Conservation (phyloP, 2,888 invertebrate genomes). For the Spodoptera littoralis region DNA sequence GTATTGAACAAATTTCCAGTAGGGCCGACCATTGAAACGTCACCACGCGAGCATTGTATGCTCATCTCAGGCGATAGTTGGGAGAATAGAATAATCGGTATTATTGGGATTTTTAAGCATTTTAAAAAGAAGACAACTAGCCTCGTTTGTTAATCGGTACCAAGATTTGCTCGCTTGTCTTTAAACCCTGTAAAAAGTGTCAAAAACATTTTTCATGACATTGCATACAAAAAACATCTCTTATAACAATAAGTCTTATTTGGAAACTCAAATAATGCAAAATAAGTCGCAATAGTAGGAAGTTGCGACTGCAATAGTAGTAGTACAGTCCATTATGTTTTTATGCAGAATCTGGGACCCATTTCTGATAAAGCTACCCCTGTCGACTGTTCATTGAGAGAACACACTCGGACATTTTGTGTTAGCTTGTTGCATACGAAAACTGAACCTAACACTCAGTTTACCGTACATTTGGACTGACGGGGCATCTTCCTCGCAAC, state of each 20-base stretch:
- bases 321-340: no score
- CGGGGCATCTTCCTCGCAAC: conserved; percentile 59
- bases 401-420: conserved; percentile 1
- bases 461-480: conserved; percentile 42
- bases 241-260: no score
- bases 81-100: conserved; percentile 63
- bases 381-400: not conserved
- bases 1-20: conserved; percentile 84
- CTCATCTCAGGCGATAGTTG: conserved; percentile 64
- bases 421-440: conserved; percentile 5
- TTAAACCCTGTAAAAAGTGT: no score
- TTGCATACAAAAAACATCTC: no score
- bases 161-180: conserved; percentile 35
- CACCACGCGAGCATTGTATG: conserved; percentile 78
- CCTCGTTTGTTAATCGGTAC: conserved; percentile 49
- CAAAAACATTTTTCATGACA: no score
- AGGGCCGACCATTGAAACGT: conserved; percentile 85
- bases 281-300: no score
- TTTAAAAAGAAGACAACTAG: conserved; percentile 50
- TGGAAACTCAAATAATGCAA: no score
- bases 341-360: no score
- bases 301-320: no score
- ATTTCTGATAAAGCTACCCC: no score
- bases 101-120: conserved; percentile 66
- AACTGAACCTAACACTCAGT: conserved; percentile 38